These are phyloP conservation scores for Zalophus californianus DNA, from an alignment of 2,797 vertebrate genomes.

Conservation along the genomic window DNA sequence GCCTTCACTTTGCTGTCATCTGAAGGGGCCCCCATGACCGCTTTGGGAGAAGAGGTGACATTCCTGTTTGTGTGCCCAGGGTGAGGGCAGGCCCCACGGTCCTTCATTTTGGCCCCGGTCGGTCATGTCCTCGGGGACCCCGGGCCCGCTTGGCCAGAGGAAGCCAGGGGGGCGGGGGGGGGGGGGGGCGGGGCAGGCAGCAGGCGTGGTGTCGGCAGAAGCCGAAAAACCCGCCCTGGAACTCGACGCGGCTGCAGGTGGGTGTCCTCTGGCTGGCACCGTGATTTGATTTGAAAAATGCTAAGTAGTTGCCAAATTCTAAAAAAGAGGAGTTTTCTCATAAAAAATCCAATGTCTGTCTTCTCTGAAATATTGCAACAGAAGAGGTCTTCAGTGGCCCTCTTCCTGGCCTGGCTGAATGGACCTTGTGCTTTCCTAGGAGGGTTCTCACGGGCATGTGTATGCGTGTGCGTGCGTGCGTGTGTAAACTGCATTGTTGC, in stretches of 20 bases:
- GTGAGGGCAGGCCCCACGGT: too few relatives aligned
- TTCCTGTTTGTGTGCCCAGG: not conserved
- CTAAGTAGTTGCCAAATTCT: not conserved
- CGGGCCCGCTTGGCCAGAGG: not conserved
- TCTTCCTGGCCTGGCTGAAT: not conserved
- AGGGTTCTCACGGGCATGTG: too few relatives aligned
- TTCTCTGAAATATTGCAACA: not conserved
- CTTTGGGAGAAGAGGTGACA: not conserved
- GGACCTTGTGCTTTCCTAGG: not conserved
- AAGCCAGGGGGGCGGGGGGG: not conserved
- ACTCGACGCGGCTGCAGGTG: fast-evolving
- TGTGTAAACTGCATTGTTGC: not conserved
- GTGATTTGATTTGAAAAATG: not conserved
- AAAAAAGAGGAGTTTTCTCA: not conserved
- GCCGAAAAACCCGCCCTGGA: not conserved
- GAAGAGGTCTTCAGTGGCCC: not conserved
- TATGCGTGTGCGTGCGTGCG: not conserved
- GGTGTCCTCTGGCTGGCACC: not conserved
- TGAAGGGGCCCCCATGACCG: fast-evolving
- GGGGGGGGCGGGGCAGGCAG: not conserved
- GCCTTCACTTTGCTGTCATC: not conserved
- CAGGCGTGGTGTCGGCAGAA: not conserved
- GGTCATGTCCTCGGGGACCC: fast-evolving
- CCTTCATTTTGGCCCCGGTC: not conserved
- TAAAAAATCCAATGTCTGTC: not conserved